Evolutionary conservation across 2,113 vertebrate species (phyloP).

Genomic region (Nansenia antarctica): DNA sequence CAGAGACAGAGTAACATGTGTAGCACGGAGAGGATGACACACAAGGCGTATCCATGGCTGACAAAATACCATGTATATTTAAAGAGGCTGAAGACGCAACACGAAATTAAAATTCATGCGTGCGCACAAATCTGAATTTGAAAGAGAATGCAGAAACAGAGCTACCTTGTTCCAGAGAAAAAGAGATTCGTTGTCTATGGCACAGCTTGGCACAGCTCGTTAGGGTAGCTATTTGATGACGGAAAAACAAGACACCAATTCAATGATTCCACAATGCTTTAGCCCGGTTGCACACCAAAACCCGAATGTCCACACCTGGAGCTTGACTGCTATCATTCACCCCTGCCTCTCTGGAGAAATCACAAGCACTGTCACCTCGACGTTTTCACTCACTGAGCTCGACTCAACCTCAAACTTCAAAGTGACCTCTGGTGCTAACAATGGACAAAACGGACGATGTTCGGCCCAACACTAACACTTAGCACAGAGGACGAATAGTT

Average conservation of each 20-base stretch:
- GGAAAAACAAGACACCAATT: slow-evolving; percentile 71
- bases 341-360: slow-evolving; percentile 29
- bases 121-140: slow-evolving; percentile 49
- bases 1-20: slow-evolving; percentile 36
- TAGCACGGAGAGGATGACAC: slow-evolving; percentile 20
- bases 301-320: slow-evolving; percentile 35
- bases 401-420: slow-evolving; percentile 37
- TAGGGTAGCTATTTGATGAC: slow-evolving; percentile 63
- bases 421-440: slow-evolving; percentile 59
- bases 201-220: slow-evolving; percentile 49
- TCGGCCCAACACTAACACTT: too few relatives aligned
- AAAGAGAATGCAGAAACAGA: slow-evolving; percentile 53
- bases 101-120: slow-evolving; percentile 56
- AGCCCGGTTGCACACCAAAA: slow-evolving; percentile 64
- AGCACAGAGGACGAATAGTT: too few relatives aligned
- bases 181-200: slow-evolving; percentile 51
- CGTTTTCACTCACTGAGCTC: slow-evolving; percentile 43
- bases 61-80: slow-evolving; percentile 64
- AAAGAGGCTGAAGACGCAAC: slow-evolving; percentile 48
- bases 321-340: slow-evolving; percentile 46
- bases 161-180: slow-evolving; percentile 57
- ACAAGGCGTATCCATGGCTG: slow-evolving; percentile 41
- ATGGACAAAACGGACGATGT: too few relatives aligned
- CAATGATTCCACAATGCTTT: slow-evolving; percentile 75
- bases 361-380: slow-evolving; percentile 43